A percentile compares a stretch with the other conserved stretches of the same genome.
These are phyloP conservation scores for Parnassius mnemosyne DNA, from an alignment of 2,888 invertebrate species.

Conservation along the genomic window DNA sequence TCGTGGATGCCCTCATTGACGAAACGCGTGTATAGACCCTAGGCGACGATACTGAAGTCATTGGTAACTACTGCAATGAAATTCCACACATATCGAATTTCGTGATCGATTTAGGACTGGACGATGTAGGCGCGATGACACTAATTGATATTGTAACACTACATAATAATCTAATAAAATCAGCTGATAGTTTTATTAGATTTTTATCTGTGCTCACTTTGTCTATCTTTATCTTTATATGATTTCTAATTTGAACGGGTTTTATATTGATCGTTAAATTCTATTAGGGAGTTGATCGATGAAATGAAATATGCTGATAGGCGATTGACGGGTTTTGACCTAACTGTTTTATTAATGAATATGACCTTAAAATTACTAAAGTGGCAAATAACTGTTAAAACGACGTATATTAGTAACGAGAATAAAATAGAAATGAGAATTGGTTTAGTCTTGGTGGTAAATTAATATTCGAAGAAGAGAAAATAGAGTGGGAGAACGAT, in stretches of 20 bases:
- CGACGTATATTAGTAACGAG: too few species aligned
- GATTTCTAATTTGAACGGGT: slow-evolving; percentile 21
- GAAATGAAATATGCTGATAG: slow-evolving; percentile 11
- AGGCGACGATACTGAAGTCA: too few species aligned
- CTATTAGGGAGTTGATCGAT: slow-evolving; percentile 12
- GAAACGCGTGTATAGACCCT: too few species aligned
- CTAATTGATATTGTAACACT: slow-evolving; percentile 43
- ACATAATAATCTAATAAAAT: slow-evolving; percentile 28
- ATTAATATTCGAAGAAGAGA: too few species aligned
- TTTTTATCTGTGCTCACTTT: slow-evolving; percentile 28
- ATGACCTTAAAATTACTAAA: too few species aligned
- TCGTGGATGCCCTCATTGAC: too few species aligned
- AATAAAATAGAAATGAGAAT: too few species aligned
- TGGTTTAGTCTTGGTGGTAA: too few species aligned
- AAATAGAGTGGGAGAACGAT: too few species aligned
- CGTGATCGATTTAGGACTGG: slow-evolving; percentile 42
- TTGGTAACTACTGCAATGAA: slow-evolving; percentile 24
- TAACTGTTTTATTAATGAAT: slow-evolving; percentile 18
- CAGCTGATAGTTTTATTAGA: slow-evolving; percentile 35
- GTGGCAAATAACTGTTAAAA: too few species aligned
- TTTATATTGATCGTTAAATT: slow-evolving; percentile 20
- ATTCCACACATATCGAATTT: slow-evolving; percentile 48
- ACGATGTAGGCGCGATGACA: slow-evolving; percentile 47
- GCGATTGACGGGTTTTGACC: slow-evolving; percentile 10
- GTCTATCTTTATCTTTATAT: slow-evolving; percentile 21